Base-by-base conservation (phyloP, 2,888 invertebrate genomes). In the Thecophora atra region DNA sequence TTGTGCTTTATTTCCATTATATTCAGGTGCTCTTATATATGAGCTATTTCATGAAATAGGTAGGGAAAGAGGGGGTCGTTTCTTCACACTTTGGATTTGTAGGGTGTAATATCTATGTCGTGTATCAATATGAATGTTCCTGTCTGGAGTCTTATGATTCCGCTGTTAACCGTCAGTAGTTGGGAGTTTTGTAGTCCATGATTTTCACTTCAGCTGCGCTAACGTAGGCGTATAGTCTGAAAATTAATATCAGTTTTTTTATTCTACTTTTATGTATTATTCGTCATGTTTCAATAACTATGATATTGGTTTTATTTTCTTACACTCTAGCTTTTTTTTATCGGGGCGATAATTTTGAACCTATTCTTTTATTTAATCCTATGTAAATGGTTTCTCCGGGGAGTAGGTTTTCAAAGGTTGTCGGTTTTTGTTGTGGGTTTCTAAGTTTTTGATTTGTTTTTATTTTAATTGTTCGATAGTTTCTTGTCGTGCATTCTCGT, bases 391-490 rank as follows among this genome's bases (percentile, higher is more conserved):
- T 30, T 30, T 30, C 30, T n/a, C 64, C 7, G 44, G 42, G 19
- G 37, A 37, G 19, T 64, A 64, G 19, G 37, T 37, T 42, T 64
- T 64, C 6, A 64, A 19, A 13, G 37, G 64, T 42, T 64, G 15
- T 64, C 37, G n/a, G n/a, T n/a, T n/a, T n/a, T 44, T 64, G 44
- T 64, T 64, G 37, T 64, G 64, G 6, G 15, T 17, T 37, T 64
- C 42, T 37, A 64, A n/a, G 37, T 64, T 21, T 37, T 64, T 64
- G 7, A 13, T 19, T 64, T 64, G 64, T 64, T 37, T 64, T 42
- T 30, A 8, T 44, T 24, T 37, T n/a, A 64, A n/a, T 64, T 17
- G 17, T 64, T 64, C 42, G 19, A 64, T 64, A 4, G n/a, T 64
- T 24, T 42, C 17, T 19, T n/a, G 42, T 44, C 64, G 24, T 30